A percentile compares a stretch with the other conserved stretches of the same genome.
Conservation (phyloP, 2,113 vertebrate species). For the Natator depressus region DNA sequence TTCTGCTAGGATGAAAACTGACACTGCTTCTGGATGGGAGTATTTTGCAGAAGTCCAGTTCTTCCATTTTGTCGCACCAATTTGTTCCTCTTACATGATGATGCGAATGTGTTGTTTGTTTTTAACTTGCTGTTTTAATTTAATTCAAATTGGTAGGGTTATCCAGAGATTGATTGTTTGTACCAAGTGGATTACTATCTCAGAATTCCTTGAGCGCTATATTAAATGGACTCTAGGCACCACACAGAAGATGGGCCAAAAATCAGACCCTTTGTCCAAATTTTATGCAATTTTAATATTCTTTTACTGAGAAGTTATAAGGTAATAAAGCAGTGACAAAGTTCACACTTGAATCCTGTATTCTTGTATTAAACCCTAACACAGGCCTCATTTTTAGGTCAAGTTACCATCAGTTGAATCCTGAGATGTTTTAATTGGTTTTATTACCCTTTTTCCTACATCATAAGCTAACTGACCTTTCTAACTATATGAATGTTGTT, state of each 20-base stretch:
- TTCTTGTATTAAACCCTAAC: neutral
- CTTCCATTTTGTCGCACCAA: accelerated
- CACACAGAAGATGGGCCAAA: neutral
- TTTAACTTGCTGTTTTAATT: neutral
- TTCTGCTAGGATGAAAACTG: neutral
- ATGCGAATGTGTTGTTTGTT: neutral
- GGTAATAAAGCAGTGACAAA: neutral
- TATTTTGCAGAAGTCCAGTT: neutral
- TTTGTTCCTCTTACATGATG: neutral
- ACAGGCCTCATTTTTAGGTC: neutral
- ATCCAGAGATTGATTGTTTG: neutral
- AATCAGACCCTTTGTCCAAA: neutral
- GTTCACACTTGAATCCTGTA: neutral
- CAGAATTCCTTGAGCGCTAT: neutral
- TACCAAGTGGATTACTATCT: neutral
- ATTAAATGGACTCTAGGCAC: neutral
- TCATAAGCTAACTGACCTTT: neutral
- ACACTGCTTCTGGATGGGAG: neutral
- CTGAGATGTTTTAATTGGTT: neutral
- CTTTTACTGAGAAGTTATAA: neutral
- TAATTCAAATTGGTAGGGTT: neutral
- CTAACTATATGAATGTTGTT: neutral
- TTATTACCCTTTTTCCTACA: neutral
- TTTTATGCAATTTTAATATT: neutral
- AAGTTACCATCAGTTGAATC: neutral